phyloP scores from a whole-genome alignment of 2,797 vertebrate species.

The Eleutherodactylus coqui region DNA sequence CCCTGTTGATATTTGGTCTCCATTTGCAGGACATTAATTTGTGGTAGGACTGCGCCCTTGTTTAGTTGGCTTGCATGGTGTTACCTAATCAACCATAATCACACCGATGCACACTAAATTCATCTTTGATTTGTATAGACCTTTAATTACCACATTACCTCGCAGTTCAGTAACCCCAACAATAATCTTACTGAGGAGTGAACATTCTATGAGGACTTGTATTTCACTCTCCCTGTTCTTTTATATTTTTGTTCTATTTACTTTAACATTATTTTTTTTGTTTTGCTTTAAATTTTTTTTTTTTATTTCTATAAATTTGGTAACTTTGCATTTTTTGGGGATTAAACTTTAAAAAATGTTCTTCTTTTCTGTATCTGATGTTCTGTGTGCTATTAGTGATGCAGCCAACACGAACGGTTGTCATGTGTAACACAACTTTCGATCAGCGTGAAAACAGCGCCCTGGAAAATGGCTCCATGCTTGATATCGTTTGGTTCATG shows the following conservation, averaged over 20 bases:
- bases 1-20: not conserved
- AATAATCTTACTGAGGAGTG: constrained; percentile 56
- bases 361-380: constrained; percentile 99
- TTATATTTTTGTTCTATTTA: constrained; percentile 71
- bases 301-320: constrained; percentile 76
- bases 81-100: constrained; percentile 27
- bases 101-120: constrained; percentile 24
- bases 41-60: not conserved
- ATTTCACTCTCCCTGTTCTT: constrained; percentile 67
- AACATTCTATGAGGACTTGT: constrained; percentile 73
- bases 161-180: constrained; percentile 1
- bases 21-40: not conserved
- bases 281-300: constrained; percentile 64
- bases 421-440: constrained; percentile 99
- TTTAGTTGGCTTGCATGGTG: constrained; percentile 35
- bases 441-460: constrained; percentile 97
- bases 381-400: constrained; percentile 99
- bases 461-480: constrained; percentile 94
- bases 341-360: constrained; percentile 98
- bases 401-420: constrained; percentile 99
- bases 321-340: constrained; percentile 88
- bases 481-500: constrained; percentile 99
- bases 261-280: constrained; percentile 51
- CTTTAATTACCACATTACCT: not conserved
- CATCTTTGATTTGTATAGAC: not conserved